Percentiles rank a stretch among this genome's conserved stretches.
Evolutionary conservation across 2,113 vertebrate species (phyloP).

Genomic region (Andinoacara biseriatus): DNA sequence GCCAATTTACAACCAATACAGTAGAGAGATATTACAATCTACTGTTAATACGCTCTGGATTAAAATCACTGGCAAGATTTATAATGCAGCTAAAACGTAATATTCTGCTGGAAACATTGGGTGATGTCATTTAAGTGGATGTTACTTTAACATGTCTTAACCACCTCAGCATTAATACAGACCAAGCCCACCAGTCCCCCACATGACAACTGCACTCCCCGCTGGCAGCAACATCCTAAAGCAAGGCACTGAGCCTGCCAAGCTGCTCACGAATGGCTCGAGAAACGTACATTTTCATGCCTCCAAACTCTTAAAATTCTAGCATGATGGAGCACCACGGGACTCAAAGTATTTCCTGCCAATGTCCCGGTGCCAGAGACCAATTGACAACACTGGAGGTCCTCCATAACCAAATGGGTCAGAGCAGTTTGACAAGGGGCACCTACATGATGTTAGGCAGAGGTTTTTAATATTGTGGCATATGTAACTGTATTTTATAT

Average conservation of each 20-base stretch:
- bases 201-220: neutral
- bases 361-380: no score
- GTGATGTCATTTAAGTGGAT: neutral
- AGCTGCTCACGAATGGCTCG: neutral
- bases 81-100: neutral
- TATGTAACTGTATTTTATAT: neutral
- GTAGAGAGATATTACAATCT: neutral
- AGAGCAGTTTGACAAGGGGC: neutral
- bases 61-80: neutral
- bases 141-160: neutral
- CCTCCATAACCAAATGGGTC: neutral
- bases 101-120: neutral
- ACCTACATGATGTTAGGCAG: neutral
- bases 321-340: neutral
- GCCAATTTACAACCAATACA: neutral
- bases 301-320: neutral
- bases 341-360: neutral
- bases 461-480: neutral
- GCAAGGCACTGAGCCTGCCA: neutral
- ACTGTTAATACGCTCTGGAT: neutral
- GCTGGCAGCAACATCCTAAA: accelerated
- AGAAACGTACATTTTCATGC: neutral
- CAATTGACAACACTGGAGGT: neutral
- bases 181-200: neutral
- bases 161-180: neutral